Percentiles rank a stretch among this genome's conserved stretches.
These are phyloP conservation scores for Rousettus leschenaultii DNA, from an alignment of 2,113 vertebrate genomes.

Conservation along the genomic window DNA sequence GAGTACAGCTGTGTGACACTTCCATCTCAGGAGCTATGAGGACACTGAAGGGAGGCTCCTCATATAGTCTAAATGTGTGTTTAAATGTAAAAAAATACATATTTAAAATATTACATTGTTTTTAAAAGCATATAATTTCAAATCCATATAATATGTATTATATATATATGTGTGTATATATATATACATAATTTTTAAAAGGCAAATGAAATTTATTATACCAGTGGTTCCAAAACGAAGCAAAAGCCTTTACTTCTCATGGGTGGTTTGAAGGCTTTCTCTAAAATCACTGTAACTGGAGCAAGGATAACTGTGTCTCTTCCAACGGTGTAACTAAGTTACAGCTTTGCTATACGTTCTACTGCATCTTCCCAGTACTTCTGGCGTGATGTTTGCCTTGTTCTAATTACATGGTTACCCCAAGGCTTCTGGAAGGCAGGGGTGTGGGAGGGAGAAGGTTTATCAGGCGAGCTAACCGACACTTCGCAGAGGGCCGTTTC, in stretches of 20 bases:
- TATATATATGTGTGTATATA: no score
- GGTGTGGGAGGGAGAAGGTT: background rate
- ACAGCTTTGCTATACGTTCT: background rate
- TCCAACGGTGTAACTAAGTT: background rate
- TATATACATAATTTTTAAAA: background rate
- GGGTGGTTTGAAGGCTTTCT: background rate
- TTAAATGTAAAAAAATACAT: background rate
- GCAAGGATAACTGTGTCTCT: background rate
- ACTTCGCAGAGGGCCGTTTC: background rate
- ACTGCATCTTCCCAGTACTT: background rate
- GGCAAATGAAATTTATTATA: background rate
- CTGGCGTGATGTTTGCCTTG: background rate
- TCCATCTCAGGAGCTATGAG: background rate
- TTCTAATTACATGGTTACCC: background rate
- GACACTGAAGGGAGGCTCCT: background rate
- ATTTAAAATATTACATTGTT: background rate
- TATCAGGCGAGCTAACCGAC: background rate
- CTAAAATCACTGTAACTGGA: background rate
- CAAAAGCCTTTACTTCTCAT: background rate
- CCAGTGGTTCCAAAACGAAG: background rate
- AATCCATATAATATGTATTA: background rate
- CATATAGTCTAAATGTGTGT: background rate
- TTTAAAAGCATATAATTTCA: background rate
- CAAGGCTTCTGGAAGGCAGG: background rate
- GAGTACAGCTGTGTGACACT: background rate